phyloP scores from a whole-genome alignment of 1,140 invertebrate genomes.

The Bursaphelenchus mucronatus region DNA sequence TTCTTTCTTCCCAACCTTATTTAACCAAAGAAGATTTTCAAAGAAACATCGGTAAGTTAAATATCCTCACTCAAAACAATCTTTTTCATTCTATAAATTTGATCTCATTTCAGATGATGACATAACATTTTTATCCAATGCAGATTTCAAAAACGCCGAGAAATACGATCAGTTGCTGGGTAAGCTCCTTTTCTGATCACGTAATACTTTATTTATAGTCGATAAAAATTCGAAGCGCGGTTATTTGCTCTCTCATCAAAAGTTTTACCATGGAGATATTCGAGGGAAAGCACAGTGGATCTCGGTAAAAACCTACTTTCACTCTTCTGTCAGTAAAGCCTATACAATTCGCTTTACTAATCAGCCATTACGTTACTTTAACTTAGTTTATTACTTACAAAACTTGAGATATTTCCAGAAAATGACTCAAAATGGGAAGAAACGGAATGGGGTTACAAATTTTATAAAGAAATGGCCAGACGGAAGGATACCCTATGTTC shows the following conservation, averaged over 20 bases:
- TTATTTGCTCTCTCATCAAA: constrained; percentile 43
- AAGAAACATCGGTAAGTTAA: background rate
- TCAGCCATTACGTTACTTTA: background rate
- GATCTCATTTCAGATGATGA: constrained; percentile 36
- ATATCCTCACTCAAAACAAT: too few relatives aligned
- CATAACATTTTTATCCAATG: constrained; percentile 44
- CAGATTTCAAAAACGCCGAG: constrained; percentile 54
- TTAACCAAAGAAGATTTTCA: constrained; percentile 29
- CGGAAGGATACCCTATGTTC: constrained; percentile 58
- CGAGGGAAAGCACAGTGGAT: constrained; percentile 48
- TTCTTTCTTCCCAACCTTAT: constrained; percentile 20
- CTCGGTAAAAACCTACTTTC: constrained; percentile 7
- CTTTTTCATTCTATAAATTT: background rate
- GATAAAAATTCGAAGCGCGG: constrained; percentile 26
- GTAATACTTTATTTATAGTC: constrained; percentile 18
- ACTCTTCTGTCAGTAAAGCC: constrained; percentile 18
- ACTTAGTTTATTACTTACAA: constrained; percentile 5
- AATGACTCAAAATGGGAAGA: constrained; percentile 26
- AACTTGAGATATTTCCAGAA: constrained; percentile 12
- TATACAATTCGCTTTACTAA: constrained; percentile 10
- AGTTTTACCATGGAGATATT: constrained; percentile 49
- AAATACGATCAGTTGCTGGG: constrained; percentile 38
- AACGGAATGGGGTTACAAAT: constrained; percentile 48
- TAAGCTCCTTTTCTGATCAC: constrained; percentile 19
- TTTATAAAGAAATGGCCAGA: constrained; percentile 59